Evolutionary conservation across 2,113 vertebrate species (phyloP).

Genomic region (Oenanthe oenanthe): DNA sequence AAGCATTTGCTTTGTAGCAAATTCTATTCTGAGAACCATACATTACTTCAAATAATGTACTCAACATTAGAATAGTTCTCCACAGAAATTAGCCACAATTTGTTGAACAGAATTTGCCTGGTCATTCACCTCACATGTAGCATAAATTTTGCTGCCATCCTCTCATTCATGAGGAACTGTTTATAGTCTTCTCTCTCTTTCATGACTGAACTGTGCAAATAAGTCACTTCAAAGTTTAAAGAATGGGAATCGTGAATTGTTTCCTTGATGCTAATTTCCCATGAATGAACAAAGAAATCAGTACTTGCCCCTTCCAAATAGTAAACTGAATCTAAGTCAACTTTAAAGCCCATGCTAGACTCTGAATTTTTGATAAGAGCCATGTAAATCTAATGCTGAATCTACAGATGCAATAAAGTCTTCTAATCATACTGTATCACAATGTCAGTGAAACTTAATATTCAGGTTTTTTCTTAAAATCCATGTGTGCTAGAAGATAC

Average conservation of each 20-base stretch:
- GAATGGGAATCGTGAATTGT: background rate
- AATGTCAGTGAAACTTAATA: background rate
- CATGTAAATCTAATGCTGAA: background rate
- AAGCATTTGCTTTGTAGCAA: background rate
- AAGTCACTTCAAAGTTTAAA: background rate
- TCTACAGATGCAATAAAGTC: background rate
- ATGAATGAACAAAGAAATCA: background rate
- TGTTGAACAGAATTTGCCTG: background rate
- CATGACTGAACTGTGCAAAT: background rate
- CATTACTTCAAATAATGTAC: background rate
- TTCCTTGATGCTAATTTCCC: background rate
- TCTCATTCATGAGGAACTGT: background rate
- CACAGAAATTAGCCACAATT: background rate
- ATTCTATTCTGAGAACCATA: background rate
- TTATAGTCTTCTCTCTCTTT: background rate
- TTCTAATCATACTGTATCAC: background rate
- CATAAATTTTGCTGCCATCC: background rate
- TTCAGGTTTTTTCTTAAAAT: background rate
- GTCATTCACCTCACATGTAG: fast-evolving
- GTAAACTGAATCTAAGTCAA: background rate
- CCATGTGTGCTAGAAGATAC: background rate
- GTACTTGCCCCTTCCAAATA: background rate
- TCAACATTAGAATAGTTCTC: background rate
- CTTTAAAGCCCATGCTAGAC: background rate
- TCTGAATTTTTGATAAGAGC: background rate